A percentile compares a stretch with the other conserved stretches of the same genome.
phyloP scores from a whole-genome alignment of 2,113 vertebrate genomes.

The Actenoides hombroni region DNA sequence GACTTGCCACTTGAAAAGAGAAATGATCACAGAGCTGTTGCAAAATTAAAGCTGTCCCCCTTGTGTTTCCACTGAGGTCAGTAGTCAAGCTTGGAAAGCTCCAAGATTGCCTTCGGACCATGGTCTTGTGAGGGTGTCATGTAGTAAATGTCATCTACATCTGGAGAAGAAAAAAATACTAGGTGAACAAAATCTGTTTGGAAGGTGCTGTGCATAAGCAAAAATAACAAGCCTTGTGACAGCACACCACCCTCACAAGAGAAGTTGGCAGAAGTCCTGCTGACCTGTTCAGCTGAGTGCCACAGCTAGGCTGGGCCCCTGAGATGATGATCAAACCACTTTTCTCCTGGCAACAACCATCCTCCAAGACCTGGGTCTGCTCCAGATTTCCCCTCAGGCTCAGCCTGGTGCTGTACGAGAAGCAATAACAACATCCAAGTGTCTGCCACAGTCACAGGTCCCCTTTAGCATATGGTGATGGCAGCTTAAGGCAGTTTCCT shows the following conservation, averaged over 20 bases:
- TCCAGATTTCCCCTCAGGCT: not conserved
- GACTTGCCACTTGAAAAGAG: not conserved
- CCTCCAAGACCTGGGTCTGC: not conserved
- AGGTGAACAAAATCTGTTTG: not conserved
- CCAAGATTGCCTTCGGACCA: not conserved
- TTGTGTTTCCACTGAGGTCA: not conserved
- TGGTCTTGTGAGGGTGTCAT: not conserved
- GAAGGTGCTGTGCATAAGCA: not conserved
- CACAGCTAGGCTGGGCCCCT: not conserved
- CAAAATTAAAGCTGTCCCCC: not conserved
- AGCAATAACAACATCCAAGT: not conserved
- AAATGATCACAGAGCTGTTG: not conserved
- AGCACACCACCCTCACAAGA: not conserved
- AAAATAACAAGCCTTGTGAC: not conserved
- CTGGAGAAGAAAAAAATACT: not conserved
- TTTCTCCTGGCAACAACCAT: not conserved
- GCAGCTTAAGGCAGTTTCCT: not conserved
- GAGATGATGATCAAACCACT: not conserved
- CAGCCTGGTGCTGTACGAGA: not conserved
- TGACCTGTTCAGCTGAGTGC: not conserved
- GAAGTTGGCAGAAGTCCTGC: not conserved
- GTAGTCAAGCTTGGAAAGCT: not conserved
- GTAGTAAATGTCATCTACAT: not conserved
- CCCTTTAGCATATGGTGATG: rapidly evolving
- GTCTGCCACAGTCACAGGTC: not conserved